Percentiles rank a stretch among this genome's conserved stretches.
phyloP scores from a whole-genome alignment of 2,113 vertebrate genomes.

The Pyrgilauda ruficollis region DNA sequence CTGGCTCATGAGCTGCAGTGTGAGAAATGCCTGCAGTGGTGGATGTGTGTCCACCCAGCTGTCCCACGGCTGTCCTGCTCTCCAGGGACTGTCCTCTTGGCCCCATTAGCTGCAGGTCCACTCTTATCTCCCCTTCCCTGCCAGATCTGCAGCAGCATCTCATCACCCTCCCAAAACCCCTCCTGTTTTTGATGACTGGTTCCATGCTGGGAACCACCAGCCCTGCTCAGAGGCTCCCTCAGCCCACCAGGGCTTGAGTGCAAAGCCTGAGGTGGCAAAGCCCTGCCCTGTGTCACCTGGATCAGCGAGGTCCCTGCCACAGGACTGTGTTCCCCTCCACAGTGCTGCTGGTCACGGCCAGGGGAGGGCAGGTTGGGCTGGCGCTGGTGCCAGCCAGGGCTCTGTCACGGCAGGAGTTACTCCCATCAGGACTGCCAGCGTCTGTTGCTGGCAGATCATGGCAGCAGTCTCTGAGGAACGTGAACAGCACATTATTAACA shows the following conservation, averaged over 20 bases:
- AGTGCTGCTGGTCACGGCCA: neutral
- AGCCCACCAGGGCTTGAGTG: neutral
- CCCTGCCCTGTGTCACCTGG: neutral
- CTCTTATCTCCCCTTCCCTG: neutral
- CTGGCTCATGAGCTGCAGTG: neutral
- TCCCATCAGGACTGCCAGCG: neutral
- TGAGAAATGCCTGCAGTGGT: neutral
- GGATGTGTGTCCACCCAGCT: neutral
- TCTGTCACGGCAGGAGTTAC: neutral
- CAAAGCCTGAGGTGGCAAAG: neutral
- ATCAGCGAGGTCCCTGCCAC: fast-evolving
- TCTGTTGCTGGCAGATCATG: conserved; percentile 13
- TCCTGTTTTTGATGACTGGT: neutral
- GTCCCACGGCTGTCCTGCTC: neutral
- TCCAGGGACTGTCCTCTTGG: neutral
- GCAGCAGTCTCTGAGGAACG: neutral
- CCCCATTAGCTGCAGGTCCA: neutral
- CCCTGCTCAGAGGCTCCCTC: neutral
- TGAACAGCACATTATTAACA: conserved; percentile 41
- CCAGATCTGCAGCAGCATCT: neutral
- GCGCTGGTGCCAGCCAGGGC: neutral
- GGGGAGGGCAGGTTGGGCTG: neutral
- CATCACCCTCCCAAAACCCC: neutral
- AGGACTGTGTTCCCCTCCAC: neutral
- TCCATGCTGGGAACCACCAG: neutral